Evolutionary conservation across 1,140 invertebrate genomes (phyloP).

Genomic region (Drosophila watanabei): DNA sequence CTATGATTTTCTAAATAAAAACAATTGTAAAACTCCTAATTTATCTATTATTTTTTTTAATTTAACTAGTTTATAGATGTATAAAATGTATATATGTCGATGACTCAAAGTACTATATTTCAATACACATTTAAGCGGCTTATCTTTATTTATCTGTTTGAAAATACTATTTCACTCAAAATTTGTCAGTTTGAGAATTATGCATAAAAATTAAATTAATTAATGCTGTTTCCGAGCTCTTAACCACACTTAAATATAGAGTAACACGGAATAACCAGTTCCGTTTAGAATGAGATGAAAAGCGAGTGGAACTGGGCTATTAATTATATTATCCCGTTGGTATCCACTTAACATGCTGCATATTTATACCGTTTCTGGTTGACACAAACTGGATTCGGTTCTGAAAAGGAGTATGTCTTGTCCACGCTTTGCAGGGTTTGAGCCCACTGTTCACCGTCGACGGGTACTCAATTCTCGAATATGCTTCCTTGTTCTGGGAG

Average conservation of each 20-base stretch:
- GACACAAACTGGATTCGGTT: neutral
- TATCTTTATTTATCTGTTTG: neutral
- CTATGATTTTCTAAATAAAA: neutral
- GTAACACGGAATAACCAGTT: constrained; percentile 33
- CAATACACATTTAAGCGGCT: neutral
- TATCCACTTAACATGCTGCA: constrained; percentile 10
- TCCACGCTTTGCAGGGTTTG: neutral
- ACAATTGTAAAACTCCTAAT: neutral
- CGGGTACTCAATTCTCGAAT: constrained; percentile 41
- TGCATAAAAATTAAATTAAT: constrained; percentile 15
- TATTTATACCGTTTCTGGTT: constrained; percentile 1
- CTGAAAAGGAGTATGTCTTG: neutral
- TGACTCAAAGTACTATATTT: neutral
- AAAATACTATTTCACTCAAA: constrained; percentile 6
- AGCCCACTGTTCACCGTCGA: constrained; percentile 38
- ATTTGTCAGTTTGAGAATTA: constrained; percentile 21
- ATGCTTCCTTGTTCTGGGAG: constrained; percentile 68
- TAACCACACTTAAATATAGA: constrained; percentile 36
- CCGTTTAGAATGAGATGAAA: constrained; percentile 9
- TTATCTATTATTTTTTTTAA: neutral
- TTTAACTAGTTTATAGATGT: neutral
- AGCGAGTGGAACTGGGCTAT: constrained; percentile 9
- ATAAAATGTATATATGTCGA: neutral
- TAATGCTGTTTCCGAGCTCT: constrained; percentile 22
- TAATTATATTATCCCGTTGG: constrained; percentile 18